These are phyloP conservation scores for Gisinianus flammeolus DNA, from an alignment of 2,888 invertebrate genomes.

Conservation along the genomic window DNA sequence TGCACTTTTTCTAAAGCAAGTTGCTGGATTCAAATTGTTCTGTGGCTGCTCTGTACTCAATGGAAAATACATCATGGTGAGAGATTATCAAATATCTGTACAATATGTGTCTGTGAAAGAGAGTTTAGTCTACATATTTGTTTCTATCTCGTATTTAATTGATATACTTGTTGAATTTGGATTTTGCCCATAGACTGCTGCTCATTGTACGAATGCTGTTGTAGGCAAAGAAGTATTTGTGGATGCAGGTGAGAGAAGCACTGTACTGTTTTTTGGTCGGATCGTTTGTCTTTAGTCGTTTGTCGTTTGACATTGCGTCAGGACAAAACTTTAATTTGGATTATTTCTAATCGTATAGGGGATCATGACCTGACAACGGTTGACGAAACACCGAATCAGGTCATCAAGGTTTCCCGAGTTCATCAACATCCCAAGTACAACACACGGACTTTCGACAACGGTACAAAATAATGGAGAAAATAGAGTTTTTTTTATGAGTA, in stretches of 20 bases:
- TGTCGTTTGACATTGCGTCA: no score
- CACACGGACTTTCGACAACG: not conserved
- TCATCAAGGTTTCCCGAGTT: not conserved
- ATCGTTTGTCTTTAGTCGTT: no score
- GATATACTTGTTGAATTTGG: not conserved
- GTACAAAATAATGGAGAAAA: no score
- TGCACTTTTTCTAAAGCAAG: slow-evolving; percentile 36
- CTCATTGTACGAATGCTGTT: slow-evolving; percentile 49
- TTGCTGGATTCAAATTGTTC: slow-evolving; percentile 35
- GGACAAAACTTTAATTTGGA: no score
- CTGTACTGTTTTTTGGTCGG: no score
- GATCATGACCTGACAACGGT: not conserved
- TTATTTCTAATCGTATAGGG: not conserved
- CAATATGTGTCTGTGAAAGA: no score
- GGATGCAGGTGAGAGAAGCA: slow-evolving; percentile 38
- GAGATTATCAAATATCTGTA: not conserved
- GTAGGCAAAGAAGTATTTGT: slow-evolving; percentile 30
- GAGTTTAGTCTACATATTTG: no score
- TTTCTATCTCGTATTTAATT: not conserved
- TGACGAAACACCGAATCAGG: not conserved
- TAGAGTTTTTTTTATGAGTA: no score
- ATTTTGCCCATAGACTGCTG: slow-evolving; percentile 39
- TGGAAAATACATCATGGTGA: not conserved
- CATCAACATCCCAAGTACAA: slow-evolving; percentile 7
- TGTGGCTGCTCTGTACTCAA: slow-evolving; percentile 50